Evolutionary conservation across 2,113 vertebrate genomes (phyloP).

Genomic region (Lichenostomus cassidix): DNA sequence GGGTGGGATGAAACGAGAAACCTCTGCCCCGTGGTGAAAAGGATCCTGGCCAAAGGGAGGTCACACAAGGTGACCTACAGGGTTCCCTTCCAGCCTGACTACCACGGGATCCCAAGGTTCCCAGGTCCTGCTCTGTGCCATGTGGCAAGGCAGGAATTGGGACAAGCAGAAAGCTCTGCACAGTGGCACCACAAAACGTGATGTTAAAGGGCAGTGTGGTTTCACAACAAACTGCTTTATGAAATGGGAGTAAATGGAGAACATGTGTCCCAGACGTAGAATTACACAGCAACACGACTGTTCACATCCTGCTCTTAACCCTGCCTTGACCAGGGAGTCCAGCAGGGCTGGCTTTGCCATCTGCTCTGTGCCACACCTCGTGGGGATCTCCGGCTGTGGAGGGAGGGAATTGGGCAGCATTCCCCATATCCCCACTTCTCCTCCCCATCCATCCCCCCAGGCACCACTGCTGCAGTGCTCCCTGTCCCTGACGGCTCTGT

Average conservation of each 20-base stretch:
- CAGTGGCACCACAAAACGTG: neutral
- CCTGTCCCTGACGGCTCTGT: neutral
- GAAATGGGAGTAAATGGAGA: neutral
- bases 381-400: neutral
- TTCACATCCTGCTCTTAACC: neutral
- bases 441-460: fast-evolving
- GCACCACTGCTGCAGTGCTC: fast-evolving
- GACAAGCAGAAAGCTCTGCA: neutral
- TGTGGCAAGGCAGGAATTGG: fast-evolving
- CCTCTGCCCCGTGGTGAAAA: neutral
- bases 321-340: neutral
- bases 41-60: neutral
- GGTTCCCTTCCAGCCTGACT: neutral
- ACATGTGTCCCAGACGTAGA: neutral
- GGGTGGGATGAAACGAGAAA: neutral
- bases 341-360: neutral
- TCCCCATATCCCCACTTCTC: fast-evolving
- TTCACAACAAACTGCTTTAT: neutral
- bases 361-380: neutral
- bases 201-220: neutral
- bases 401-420: neutral
- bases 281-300: neutral
- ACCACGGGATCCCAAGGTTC: neutral
- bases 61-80: neutral
- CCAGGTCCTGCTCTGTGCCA: neutral